phyloP scores from a whole-genome alignment of 2,113 vertebrate genomes.

The Phrynosoma blainvillii region DNA sequence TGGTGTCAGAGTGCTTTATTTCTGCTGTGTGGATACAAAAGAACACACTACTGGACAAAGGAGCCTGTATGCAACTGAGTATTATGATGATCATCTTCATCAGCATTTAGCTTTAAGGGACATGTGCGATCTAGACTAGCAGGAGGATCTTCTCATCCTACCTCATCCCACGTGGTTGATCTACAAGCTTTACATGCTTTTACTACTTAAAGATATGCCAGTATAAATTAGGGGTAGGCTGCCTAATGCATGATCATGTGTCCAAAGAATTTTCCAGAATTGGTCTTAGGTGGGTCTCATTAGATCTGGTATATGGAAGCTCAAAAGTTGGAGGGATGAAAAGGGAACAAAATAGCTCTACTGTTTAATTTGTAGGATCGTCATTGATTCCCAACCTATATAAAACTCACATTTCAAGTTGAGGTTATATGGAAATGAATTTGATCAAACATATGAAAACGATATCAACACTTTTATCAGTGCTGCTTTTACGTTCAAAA shows the following conservation, averaged over 20 bases:
- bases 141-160: too few species aligned
- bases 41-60: too few species aligned
- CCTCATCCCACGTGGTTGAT: too few species aligned
- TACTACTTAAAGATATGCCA: background rate
- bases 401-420: background rate
- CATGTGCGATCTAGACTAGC: too few species aligned
- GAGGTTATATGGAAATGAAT: background rate
- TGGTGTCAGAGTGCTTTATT: too few species aligned
- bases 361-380: background rate
- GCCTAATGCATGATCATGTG: background rate
- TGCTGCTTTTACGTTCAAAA: background rate
- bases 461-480: background rate
- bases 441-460: background rate
- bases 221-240: rapidly evolving
- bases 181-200: too few species aligned
- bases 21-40: too few species aligned
- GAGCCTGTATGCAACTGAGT: too few species aligned
- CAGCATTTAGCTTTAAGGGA: background rate
- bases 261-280: background rate
- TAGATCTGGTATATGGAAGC: background rate
- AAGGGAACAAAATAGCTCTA: background rate
- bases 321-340: background rate
- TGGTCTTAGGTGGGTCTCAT: background rate
- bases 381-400: background rate
- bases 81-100: background rate